Conservation (phyloP, 2,888 invertebrate genomes). For the Hymenopus coronatus region DNA sequence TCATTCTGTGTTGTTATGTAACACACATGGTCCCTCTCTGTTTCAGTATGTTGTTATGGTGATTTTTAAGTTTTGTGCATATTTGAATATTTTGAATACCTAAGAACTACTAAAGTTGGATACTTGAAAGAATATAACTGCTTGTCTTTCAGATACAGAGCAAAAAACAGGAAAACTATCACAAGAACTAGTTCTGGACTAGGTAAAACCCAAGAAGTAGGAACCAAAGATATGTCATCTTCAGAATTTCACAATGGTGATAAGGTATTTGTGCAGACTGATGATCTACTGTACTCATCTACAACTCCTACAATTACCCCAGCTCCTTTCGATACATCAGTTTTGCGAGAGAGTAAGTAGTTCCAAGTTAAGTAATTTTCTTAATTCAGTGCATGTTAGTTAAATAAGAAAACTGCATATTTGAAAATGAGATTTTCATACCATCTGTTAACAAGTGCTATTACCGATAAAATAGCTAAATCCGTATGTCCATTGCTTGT, state of each 20-base stretch:
- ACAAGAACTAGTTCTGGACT: constrained; percentile 39
- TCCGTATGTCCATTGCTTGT: no score
- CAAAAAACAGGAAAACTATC: constrained; percentile 61
- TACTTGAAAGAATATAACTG: not conserved
- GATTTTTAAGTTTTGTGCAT: no score
- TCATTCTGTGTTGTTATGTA: no score
- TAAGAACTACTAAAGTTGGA: not conserved
- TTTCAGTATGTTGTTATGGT: no score
- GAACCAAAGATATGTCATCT: constrained; percentile 42
- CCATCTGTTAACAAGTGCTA: no score
- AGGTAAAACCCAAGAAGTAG: constrained; percentile 38
- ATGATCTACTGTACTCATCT: constrained; percentile 45
- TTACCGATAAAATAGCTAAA: no score
- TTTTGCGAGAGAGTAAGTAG: constrained; percentile 43
- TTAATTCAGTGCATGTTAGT: not conserved
- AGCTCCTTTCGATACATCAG: constrained; percentile 39
- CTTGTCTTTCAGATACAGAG: constrained; percentile 53
- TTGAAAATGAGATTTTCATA: no score
- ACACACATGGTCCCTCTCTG: no score
- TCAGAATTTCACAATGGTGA: constrained; percentile 36
- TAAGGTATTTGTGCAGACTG: constrained; percentile 45
- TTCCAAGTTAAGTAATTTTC: not conserved
- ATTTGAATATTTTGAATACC: not conserved
- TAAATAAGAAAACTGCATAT: no score
- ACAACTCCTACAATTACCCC: constrained; percentile 41